Conservation (phyloP, 2,113 vertebrate species). For the Pseudopodoces humilis region DNA sequence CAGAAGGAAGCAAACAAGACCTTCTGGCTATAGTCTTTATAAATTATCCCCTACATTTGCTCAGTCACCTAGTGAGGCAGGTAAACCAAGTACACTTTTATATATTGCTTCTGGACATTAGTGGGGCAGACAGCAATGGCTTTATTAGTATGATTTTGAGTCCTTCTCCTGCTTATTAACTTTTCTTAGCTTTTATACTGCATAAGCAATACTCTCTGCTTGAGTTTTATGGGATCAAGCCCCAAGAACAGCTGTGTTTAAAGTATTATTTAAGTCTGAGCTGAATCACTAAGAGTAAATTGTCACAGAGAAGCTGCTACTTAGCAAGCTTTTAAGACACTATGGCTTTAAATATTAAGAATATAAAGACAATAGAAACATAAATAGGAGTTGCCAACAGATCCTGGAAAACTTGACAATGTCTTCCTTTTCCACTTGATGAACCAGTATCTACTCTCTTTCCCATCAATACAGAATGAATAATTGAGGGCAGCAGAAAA, state of each 20-base stretch:
- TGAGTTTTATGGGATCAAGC: background rate
- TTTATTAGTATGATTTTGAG: background rate
- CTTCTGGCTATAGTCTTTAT: background rate
- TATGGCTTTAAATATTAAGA: background rate
- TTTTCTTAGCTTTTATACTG: background rate
- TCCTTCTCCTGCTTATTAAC: background rate
- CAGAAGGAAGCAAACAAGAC: background rate
- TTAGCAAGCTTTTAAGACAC: background rate
- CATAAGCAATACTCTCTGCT: background rate
- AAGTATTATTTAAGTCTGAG: background rate
- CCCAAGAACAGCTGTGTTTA: background rate
- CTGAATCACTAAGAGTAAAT: background rate
- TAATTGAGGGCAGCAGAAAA: background rate
- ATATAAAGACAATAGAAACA: background rate
- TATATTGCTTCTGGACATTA: background rate
- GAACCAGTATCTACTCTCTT: background rate
- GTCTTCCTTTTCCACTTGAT: background rate
- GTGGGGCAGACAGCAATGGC: background rate
- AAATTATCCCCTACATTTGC: background rate
- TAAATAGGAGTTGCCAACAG: background rate
- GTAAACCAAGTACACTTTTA: background rate
- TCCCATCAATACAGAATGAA: background rate
- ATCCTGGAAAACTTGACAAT: background rate
- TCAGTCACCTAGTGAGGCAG: background rate
- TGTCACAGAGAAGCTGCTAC: background rate